Evolutionary conservation across 2,888 invertebrate species (phyloP), one percentile per base, ranked within the genome.

Genomic region (Apotomis turbidana): DNA sequence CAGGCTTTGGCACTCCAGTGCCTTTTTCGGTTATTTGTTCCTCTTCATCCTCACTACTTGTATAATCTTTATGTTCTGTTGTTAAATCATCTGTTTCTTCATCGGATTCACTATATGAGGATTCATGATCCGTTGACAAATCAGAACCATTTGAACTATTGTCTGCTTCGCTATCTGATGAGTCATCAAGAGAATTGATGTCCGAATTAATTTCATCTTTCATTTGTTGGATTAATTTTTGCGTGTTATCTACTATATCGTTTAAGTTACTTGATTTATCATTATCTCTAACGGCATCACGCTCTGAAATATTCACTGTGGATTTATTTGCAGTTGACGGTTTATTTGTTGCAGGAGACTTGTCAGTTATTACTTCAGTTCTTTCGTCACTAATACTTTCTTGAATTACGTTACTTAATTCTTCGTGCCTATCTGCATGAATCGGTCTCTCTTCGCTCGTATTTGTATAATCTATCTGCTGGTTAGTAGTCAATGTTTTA

Each of bases 221-320:
- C 95, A 95, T 95, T 86, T 95, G 95, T 76, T 95, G 94, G 74
- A 95, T 95, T 57, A 95, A 81, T 71, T 91, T 92, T 82, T 95
- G 95, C 0, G 95, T 95, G 72, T 94, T 94, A 79, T 94, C 94
- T 8, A 95, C 95, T 64, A 95, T 91, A 75, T 95, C 95, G 76
- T 86, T 90, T 41, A 93, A 81, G 76, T 93, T 93, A 71, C 80
- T 90, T 3, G 86, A 71, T 79, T 87, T 91, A 74, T 90, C 89
- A 73, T 59, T 74, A 27, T 75, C 71, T 72, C 41, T 6, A n/a
- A n/a, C 54, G n/a, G 36, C 70, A 49, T 70, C 58, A 15, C 62
- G 36, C 5, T 61, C 46, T 49, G 61, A 46, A 15, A 60, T 41
- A 13, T 5, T 58, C 38, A 44, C 49, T 49, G 66, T n/a, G n/a